Percentiles rank a stretch among this genome's conserved stretches.
Conservation (phyloP, 1,140 invertebrate genomes). For the Anoplophora glabripennis region DNA sequence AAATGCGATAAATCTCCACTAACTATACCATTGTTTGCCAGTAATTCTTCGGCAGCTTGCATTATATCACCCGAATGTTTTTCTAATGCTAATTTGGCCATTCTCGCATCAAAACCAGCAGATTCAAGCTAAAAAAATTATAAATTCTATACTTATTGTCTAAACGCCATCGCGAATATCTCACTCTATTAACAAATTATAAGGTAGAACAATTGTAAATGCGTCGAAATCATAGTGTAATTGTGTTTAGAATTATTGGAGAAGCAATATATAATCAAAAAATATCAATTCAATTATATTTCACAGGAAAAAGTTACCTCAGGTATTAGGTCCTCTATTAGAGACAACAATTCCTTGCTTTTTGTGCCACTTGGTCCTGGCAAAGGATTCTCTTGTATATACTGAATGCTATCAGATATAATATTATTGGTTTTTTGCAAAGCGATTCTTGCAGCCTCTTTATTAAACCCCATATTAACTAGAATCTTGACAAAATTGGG, state of each 20-base stretch:
- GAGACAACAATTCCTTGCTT: conserved; percentile 44
- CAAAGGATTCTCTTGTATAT: conserved; percentile 60
- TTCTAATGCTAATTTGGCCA: conserved; percentile 55
- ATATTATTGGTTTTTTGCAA: conserved; percentile 66
- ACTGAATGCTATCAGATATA: conserved; percentile 61
- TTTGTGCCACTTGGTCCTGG: conserved; percentile 38
- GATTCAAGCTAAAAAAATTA: conserved; percentile 51
- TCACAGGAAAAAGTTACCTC: conserved; percentile 28
- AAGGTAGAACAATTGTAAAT: too few species aligned
- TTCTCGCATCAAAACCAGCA: conserved; percentile 60
- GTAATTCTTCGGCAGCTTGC: conserved; percentile 57
- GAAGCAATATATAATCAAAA: too few species aligned
- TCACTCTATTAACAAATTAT: too few species aligned
- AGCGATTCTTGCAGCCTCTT: conserved; percentile 55
- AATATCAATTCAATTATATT: neutral
- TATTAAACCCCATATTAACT: conserved; percentile 65
- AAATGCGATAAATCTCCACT: conserved; percentile 32
- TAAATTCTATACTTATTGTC: neutral
- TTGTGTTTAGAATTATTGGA: too few species aligned
- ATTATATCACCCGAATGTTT: conserved; percentile 56
- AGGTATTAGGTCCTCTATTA: conserved; percentile 50
- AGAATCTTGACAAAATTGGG: conserved; percentile 56
- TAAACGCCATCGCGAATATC: too few species aligned
- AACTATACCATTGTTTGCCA: conserved; percentile 46
- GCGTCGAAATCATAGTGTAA: too few species aligned